phyloP scores from a whole-genome alignment of 2,113 vertebrate genomes.

The Centrocercus urophasianus region DNA sequence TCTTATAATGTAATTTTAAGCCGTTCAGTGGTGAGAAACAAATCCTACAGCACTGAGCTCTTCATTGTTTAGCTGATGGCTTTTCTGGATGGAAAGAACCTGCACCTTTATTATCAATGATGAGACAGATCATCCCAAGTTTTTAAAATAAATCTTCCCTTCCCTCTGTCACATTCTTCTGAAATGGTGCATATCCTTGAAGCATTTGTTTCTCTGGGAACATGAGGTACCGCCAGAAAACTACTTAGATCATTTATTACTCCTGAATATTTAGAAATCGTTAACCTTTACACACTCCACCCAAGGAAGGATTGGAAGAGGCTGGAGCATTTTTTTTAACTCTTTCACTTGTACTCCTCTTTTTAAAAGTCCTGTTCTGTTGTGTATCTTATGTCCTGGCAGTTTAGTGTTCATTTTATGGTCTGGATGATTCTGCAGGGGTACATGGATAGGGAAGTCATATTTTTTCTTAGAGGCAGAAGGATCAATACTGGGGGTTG shows the following conservation, averaged over 20 bases:
- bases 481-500: background rate
- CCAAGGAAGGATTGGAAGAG: slow-evolving; percentile 52
- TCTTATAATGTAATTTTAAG: background rate
- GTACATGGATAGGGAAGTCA: background rate
- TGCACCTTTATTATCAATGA: slow-evolving; percentile 3
- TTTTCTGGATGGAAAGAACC: slow-evolving; percentile 9
- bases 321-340: slow-evolving; percentile 42
- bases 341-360: background rate
- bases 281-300: slow-evolving; percentile 71
- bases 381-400: background rate
- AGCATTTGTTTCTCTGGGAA: slow-evolving; percentile 63
- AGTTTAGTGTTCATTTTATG: background rate
- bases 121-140: slow-evolving; percentile 26
- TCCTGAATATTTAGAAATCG: slow-evolving; percentile 72
- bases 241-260: slow-evolving; percentile 72
- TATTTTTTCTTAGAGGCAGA: background rate
- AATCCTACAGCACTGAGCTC: background rate
- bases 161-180: slow-evolving; percentile 68
- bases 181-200: slow-evolving; percentile 64
- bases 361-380: background rate
- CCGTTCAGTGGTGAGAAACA: background rate
- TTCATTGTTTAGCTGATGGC: background rate
- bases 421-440: background rate
- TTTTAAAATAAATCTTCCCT: slow-evolving; percentile 48
- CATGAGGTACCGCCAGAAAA: slow-evolving; percentile 70